Percentiles rank a stretch among this genome's conserved stretches.
Evolutionary conservation across 1,140 invertebrate genomes (phyloP).

Genomic region (Eriocheir sinensis): DNA sequence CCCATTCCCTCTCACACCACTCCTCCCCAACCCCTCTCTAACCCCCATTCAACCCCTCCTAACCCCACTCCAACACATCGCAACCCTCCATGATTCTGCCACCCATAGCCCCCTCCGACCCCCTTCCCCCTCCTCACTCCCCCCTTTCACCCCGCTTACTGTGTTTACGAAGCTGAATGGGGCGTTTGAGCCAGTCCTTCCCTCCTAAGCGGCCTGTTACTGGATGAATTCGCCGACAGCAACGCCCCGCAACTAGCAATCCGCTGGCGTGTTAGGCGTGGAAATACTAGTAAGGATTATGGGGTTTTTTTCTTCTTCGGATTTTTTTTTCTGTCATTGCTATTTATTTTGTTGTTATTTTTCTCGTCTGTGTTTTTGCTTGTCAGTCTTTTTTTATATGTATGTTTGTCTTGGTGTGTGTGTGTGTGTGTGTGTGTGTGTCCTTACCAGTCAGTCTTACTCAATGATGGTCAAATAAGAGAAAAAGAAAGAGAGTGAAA

Average conservation of each 20-base stretch:
- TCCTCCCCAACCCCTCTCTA: neutral
- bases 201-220: neutral
- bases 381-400: neutral
- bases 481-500: neutral
- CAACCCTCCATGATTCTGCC: too few species aligned
- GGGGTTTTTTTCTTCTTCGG: too few species aligned
- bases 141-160: neutral
- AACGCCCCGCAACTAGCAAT: too few species aligned
- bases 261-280: too few species aligned
- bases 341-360: too few species aligned
- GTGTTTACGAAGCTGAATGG: constrained; percentile 2
- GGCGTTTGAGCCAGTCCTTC: neutral
- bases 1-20: neutral
- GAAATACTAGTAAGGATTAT: too few species aligned
- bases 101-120: neutral
- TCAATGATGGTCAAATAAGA: neutral
- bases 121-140: neutral
- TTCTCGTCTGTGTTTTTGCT: too few species aligned
- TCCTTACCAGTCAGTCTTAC: neutral
- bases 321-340: too few species aligned
- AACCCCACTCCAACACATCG: neutral
- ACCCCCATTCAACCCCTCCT: too few species aligned
- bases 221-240: neutral
- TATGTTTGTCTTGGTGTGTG: constrained; percentile 35
- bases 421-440: constrained; percentile 26